Evolutionary conservation across 2,113 vertebrate species (phyloP), one percentile per base, ranked within the genome.

Genomic region (Phaetusa simplex): DNA sequence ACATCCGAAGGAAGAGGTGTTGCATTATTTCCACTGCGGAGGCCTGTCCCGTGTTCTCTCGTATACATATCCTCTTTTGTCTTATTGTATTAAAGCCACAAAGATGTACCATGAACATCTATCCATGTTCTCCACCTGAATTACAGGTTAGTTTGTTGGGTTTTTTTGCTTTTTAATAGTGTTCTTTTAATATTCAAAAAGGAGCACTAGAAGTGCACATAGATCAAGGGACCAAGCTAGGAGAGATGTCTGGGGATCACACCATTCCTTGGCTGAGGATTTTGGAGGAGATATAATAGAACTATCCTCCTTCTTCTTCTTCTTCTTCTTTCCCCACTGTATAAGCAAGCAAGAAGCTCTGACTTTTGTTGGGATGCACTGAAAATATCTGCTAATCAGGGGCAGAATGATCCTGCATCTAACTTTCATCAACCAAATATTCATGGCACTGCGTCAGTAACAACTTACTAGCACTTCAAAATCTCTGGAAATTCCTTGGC

Each of bases 401-500:
- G 38, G n/a, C 64, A 90, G 67, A 77, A 71, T 76, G 66, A 62
- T 30, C 26, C 89, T 86, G 42, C 77, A 59, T 67, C 40, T 76
- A 95, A 82, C 29, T 78, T 96, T 43, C 67, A 88, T 59, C 72
- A 70, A 83, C 76, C 59, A 88, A 81, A 52, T 74, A 78, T 55
- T 95, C 89, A 38, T 76, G 77, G 77, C 76, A 82, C 79, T 67
- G 69, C 1, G 1, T 95, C 80, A 90, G 72, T 78, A 93, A 65
- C 70, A 71, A 94, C 86, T 95, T 95, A 78, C 76, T 81, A 92
- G 88, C 64, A 83, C 62, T 93, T 96, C 50, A 91, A 64, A 72
- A 93, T 86, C 92, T 96, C 88, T 95, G 88, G 83, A 93, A 97
- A 96, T 96, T 86, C 95, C 92, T 96, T 96, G 96, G 94, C 97